These are phyloP conservation scores for Drosophila mercatorum DNA, from an alignment of 2,888 invertebrate species.

Conservation along the genomic window DNA sequence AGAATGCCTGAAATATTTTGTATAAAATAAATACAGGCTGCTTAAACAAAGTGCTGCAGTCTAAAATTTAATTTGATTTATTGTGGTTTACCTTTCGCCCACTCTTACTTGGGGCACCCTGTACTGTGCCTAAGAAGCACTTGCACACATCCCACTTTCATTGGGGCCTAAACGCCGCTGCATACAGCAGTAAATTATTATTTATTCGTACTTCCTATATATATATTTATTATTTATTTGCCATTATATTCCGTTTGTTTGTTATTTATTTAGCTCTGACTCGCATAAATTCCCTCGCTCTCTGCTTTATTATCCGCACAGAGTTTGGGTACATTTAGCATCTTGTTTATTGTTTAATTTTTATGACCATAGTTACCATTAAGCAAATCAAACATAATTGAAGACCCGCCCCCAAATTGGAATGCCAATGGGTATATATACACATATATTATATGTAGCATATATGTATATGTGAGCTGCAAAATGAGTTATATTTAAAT, in stretches of 20 bases:
- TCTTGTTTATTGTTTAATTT: constrained; percentile 34
- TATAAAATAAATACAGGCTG: constrained; percentile 31
- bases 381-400: constrained; percentile 39
- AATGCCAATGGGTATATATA: constrained; percentile 4
- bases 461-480: too few relatives aligned
- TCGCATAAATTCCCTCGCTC: constrained; percentile 38
- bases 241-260: constrained; percentile 42
- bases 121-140: constrained; percentile 13
- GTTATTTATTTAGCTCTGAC: constrained; percentile 48
- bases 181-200: constrained; percentile 67
- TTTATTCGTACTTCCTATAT: constrained; percentile 67
- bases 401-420: constrained; percentile 13
- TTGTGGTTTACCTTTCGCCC: too few relatives aligned
- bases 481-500: background rate
- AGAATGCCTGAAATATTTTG: constrained; percentile 41
- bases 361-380: constrained; percentile 21
- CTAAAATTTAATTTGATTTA: too few relatives aligned
- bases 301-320: constrained; percentile 47
- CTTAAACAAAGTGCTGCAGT: too few relatives aligned
- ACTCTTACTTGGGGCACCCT: constrained; percentile 38
- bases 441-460: background rate
- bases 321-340: constrained; percentile 14
- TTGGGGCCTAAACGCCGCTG: constrained; percentile 52
- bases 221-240: constrained; percentile 76
- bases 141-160: constrained; percentile 27